Evolutionary conservation across 2,888 invertebrate species (phyloP).

Genomic region (Drosophila macrospina): DNA sequence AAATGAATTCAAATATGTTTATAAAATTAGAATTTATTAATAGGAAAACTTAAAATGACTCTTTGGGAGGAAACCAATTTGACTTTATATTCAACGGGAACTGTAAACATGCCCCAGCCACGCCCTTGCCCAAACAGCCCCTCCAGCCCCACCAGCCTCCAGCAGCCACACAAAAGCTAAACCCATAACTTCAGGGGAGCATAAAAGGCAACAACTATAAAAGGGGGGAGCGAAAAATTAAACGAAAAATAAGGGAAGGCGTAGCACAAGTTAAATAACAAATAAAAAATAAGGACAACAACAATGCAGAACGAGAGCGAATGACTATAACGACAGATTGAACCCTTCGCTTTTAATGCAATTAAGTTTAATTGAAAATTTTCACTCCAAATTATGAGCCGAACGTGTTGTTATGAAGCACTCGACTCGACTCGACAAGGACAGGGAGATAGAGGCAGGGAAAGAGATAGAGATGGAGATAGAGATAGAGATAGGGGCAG

Average conservation of each 20-base stretch:
- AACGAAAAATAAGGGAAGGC: slow-evolving; percentile 2
- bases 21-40: slow-evolving; percentile 36
- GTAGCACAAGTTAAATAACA: slow-evolving; percentile 51
- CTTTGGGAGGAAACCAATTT: slow-evolving; percentile 56
- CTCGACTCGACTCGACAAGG: slow-evolving; percentile 18
- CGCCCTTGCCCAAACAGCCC: slow-evolving; percentile 6
- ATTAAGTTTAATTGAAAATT: slow-evolving; percentile 82
- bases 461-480: background rate
- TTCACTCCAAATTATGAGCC: slow-evolving; percentile 82
- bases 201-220: slow-evolving; percentile 66
- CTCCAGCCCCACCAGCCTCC: background rate
- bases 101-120: slow-evolving; percentile 13
- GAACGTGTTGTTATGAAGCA: slow-evolving; percentile 72
- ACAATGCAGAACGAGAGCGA: slow-evolving; percentile 1
- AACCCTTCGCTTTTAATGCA: slow-evolving; percentile 82
- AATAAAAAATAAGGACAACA: slow-evolving; percentile 45
- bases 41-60: slow-evolving; percentile 56
- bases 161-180: slow-evolving; percentile 35
- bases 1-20: slow-evolving; percentile 56
- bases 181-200: slow-evolving; percentile 54
- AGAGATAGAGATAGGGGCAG: slow-evolving; percentile 10
- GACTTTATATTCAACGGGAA: slow-evolving; percentile 51
- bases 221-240: slow-evolving; percentile 30
- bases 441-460: slow-evolving; percentile 1
- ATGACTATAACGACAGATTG: slow-evolving; percentile 76